Conservation (phyloP, 1,140 invertebrate genomes). For the Bombyx mandarina region DNA sequence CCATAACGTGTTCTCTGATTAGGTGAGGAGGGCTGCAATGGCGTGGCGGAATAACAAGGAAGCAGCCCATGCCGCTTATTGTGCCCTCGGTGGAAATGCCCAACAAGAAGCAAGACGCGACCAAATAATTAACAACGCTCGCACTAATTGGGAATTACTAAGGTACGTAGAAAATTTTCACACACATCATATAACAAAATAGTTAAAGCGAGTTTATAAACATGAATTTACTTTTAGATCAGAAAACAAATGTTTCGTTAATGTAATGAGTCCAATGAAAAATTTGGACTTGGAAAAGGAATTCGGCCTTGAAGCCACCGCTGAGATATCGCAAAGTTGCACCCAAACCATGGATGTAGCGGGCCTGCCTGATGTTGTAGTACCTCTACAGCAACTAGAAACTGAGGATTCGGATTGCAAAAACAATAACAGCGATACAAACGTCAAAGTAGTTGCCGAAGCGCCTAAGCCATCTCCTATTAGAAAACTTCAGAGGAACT, state of each 20-base stretch:
- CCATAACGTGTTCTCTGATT: neutral
- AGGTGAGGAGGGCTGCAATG: conserved; percentile 80
- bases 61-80: conserved; percentile 76
- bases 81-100: conserved; percentile 77
- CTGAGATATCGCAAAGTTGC: conserved; percentile 25
- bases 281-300: conserved; percentile 47
- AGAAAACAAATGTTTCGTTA: conserved; percentile 72
- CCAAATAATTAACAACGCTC: conserved; percentile 85
- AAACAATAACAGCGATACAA: conserved; percentile 33
- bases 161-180: conserved; percentile 44
- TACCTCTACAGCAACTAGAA: conserved; percentile 33
- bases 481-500: conserved; percentile 48
- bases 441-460: conserved; percentile 23
- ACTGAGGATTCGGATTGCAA: conserved; percentile 35
- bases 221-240: conserved; percentile 40
- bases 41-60: conserved; percentile 84
- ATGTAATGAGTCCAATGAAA: conserved; percentile 28
- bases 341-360: conserved; percentile 32
- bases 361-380: conserved; percentile 35
- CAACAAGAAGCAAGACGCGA: conserved; percentile 78
- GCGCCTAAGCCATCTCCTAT: conserved; percentile 22
- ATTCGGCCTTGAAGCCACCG: conserved; percentile 28
- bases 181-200: too few species aligned
- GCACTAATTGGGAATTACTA: conserved; percentile 85
- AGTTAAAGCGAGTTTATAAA: too few species aligned